Evolutionary conservation across 2,888 invertebrate genomes (phyloP).

Genomic region (Netelia inedita): DNA sequence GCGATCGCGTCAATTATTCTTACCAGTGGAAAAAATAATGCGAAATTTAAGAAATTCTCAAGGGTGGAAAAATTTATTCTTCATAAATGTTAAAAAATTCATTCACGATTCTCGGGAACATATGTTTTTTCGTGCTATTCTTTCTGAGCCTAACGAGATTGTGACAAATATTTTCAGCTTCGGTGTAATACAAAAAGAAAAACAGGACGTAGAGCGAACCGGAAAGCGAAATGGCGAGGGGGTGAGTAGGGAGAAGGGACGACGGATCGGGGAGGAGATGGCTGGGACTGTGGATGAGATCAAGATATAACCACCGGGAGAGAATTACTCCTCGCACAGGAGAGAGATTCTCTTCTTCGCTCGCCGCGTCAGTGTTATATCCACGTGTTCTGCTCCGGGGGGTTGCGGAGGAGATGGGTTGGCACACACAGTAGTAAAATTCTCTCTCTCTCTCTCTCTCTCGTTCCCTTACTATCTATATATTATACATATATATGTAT

Average conservation of each 20-base stretch:
- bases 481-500: conserved; percentile 8
- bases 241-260: conserved; percentile 42
- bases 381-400: conserved; percentile 72
- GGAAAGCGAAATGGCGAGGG: conserved; percentile 36
- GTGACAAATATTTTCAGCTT: not conserved
- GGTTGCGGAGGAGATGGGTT: conserved; percentile 69
- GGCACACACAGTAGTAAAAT: conserved; percentile 27
- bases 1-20: no score
- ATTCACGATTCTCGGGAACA: no score
- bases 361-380: conserved; percentile 76
- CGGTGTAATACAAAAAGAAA: not conserved
- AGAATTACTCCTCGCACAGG: conserved; percentile 79
- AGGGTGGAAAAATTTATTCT: no score
- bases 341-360: conserved; percentile 24
- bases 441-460: no score
- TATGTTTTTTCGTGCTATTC: no score
- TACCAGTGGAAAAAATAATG: no score
- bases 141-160: not conserved
- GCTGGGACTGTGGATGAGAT: conserved; percentile 75
- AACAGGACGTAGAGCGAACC: not conserved
- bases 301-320: conserved; percentile 82
- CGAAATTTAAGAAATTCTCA: no score
- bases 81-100: no score
- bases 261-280: conserved; percentile 31
- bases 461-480: not conserved